phyloP scores from a whole-genome alignment of 2,113 vertebrate genomes.

The Oryzias melastigma region DNA sequence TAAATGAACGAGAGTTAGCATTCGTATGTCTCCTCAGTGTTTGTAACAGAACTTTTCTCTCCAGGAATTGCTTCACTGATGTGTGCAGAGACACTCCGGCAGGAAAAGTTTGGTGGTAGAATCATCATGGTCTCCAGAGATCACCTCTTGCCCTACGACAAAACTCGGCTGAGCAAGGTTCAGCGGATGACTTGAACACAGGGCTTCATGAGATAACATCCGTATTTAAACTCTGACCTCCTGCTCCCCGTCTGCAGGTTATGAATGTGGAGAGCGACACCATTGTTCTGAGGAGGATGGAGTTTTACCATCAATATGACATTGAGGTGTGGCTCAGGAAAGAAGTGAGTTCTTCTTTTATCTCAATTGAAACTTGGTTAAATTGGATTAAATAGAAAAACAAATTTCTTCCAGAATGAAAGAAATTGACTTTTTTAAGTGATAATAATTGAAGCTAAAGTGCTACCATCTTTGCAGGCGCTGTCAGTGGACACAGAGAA shows the following conservation, averaged over 20 bases:
- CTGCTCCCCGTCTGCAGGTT: constrained; percentile 57
- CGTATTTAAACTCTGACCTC: neutral
- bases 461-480: constrained; percentile 68
- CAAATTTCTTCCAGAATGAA: too few species aligned
- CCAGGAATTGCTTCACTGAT: constrained; percentile 81
- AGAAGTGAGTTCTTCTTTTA: constrained; percentile 71
- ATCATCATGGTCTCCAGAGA: constrained; percentile 83
- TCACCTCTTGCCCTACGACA: constrained; percentile 81
- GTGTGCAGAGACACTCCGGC: constrained; percentile 85
- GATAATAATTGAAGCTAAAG: neutral
- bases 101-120: constrained; percentile 81
- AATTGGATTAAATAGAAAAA: too few species aligned
- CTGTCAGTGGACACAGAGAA: constrained; percentile 74
- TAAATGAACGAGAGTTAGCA: neutral
- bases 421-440: too few species aligned
- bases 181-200: neutral
- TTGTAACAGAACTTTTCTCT: constrained; percentile 11
- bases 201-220: neutral
- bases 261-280: constrained; percentile 77
- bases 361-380: too few species aligned
- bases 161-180: constrained; percentile 86
- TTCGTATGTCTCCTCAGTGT: neutral
- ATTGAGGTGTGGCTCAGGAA: constrained; percentile 83
- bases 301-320: constrained; percentile 71
- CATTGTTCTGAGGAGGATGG: constrained; percentile 74